Evolutionary conservation across 2,797 vertebrate species (phyloP).

Genomic region (Tamandua tetradactyla): DNA sequence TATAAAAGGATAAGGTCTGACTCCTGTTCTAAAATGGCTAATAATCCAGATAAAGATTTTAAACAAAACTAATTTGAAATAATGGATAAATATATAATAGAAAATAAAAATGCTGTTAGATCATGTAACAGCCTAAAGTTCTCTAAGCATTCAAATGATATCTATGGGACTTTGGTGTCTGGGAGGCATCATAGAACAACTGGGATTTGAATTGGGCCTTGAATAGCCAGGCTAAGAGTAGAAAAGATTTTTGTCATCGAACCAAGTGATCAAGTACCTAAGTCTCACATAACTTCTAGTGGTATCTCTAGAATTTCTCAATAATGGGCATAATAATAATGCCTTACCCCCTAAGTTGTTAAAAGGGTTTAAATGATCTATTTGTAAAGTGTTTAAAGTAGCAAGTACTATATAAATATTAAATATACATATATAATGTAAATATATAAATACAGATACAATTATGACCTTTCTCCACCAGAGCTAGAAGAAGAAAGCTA

Average conservation of each 20-base stretch:
- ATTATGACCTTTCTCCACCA: background rate
- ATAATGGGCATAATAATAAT: background rate
- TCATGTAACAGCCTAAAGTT: background rate
- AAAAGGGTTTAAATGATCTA: background rate
- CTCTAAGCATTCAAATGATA: background rate
- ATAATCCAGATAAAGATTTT: constrained; percentile 1
- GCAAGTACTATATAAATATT: background rate
- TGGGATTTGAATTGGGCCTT: background rate
- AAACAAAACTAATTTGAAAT: constrained; percentile 16
- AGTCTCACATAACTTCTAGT: background rate
- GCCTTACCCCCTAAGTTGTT: background rate
- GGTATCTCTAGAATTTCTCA: background rate
- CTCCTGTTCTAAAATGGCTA: background rate
- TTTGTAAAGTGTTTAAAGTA: background rate
- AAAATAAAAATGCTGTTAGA: constrained; percentile 14
- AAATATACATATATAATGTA: background rate
- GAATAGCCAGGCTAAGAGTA: background rate
- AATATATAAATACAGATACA: background rate
- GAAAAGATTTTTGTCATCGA: background rate
- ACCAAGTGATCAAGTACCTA: background rate
- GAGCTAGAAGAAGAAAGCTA: background rate
- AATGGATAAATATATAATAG: constrained; percentile 1
- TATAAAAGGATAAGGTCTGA: background rate
- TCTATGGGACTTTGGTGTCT: background rate
- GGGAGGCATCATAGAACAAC: background rate